These are phyloP conservation scores for Myotis brandtii DNA, from an alignment of 2,113 vertebrate genomes.

Conservation along the genomic window DNA sequence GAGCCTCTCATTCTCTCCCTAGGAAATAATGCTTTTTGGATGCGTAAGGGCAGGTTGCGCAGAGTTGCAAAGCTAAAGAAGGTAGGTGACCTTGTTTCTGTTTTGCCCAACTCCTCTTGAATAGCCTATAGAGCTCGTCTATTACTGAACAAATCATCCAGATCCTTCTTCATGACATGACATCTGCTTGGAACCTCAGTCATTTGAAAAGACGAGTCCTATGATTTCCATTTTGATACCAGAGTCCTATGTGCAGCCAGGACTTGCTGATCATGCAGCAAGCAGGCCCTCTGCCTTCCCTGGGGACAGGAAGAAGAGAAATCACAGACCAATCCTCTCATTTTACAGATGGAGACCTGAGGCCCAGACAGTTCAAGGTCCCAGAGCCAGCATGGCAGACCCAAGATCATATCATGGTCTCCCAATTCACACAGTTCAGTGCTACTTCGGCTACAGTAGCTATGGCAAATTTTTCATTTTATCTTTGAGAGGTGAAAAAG, in stretches of 20 bases:
- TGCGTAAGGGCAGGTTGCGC: background rate
- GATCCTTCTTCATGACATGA: background rate
- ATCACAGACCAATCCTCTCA: constrained; percentile 2
- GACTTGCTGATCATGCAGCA: background rate
- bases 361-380: background rate
- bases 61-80: constrained; percentile 23
- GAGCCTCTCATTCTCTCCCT: background rate
- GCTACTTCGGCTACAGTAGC: background rate
- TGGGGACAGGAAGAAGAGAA: background rate
- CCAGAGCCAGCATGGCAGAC: background rate
- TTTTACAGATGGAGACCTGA: constrained; percentile 40
- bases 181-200: background rate
- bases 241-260: background rate
- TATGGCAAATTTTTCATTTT: constrained; percentile 24
- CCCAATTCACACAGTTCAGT: background rate
- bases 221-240: background rate
- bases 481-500: background rate
- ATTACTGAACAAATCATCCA: background rate
- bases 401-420: background rate
- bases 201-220: constrained; percentile 27
- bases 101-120: constrained; percentile 3
- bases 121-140: background rate
- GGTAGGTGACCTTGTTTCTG: background rate
- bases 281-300: background rate
- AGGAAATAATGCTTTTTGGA: background rate